A percentile compares a stretch with the other conserved stretches of the same genome.
Conservation (phyloP, 1,140 invertebrate genomes). For the Drosophila oshimai region DNA sequence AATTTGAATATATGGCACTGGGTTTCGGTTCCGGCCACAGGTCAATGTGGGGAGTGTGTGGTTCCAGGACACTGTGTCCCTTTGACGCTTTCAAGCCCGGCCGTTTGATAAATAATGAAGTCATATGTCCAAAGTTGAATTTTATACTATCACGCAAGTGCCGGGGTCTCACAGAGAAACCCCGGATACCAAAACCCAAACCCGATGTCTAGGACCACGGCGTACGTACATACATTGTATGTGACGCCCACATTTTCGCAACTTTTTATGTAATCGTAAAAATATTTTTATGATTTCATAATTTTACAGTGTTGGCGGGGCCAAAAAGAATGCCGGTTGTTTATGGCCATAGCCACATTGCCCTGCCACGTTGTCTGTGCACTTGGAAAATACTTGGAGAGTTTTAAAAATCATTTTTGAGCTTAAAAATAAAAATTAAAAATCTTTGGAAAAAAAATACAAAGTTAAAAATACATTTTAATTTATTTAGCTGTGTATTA, state of each 20-base stretch:
- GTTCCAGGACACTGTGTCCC: slow-evolving; percentile 41
- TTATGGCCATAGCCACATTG: slow-evolving; percentile 45
- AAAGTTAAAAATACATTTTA: no score
- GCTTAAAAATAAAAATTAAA: background rate
- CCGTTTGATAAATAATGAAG: slow-evolving; percentile 79
- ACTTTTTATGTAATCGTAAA: slow-evolving; percentile 80
- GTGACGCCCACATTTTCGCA: slow-evolving; percentile 67
- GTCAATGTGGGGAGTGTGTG: slow-evolving; percentile 29
- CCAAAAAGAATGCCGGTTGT: slow-evolving; percentile 42
- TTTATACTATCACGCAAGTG: slow-evolving; percentile 76
- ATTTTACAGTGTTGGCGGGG: slow-evolving; percentile 70
- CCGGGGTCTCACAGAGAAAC: slow-evolving; percentile 1
- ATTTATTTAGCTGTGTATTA: no score
- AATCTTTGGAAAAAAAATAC: no score
- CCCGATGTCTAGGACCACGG: slow-evolving; percentile 13
- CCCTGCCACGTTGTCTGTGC: background rate
- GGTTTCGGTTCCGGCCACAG: slow-evolving; percentile 33
- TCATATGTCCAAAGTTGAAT: slow-evolving; percentile 77
- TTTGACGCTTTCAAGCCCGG: slow-evolving; percentile 48
- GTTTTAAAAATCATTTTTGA: background rate
- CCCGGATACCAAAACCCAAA: background rate
- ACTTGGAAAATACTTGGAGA: background rate
- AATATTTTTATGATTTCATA: slow-evolving; percentile 82
- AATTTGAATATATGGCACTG: slow-evolving; percentile 68
- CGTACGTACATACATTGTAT: slow-evolving; percentile 28